Conservation (phyloP, 2,113 vertebrate genomes). For the Eptesicus fuscus region DNA sequence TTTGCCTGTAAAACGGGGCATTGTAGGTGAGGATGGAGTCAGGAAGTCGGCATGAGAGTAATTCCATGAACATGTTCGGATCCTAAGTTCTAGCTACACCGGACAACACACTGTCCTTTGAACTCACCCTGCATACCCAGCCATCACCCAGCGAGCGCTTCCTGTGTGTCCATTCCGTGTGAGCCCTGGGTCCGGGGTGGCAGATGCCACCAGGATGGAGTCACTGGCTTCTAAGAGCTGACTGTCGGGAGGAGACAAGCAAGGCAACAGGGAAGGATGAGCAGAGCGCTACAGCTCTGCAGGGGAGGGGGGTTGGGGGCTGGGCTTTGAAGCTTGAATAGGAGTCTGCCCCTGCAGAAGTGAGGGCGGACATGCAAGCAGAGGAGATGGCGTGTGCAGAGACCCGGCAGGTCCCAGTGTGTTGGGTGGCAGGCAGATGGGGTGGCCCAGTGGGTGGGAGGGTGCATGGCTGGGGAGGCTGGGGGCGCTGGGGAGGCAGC, state of each 20-base stretch:
- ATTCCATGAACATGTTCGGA: background rate
- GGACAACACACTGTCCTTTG: background rate
- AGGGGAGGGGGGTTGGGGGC: background rate
- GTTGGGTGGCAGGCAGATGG: background rate
- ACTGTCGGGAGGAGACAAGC: background rate
- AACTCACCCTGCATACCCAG: background rate
- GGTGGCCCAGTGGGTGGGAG: background rate
- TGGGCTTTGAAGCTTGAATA: background rate
- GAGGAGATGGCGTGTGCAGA: background rate
- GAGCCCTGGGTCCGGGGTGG: background rate
- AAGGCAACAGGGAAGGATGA: background rate
- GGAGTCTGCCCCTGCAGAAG: background rate
- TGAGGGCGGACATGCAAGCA: background rate
- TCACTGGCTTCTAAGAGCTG: background rate
- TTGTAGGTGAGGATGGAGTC: background rate
- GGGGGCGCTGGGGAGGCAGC: background rate
- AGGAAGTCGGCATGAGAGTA: background rate
- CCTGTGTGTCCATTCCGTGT: background rate
- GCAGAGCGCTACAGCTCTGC: accelerated
- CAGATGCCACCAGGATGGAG: background rate
- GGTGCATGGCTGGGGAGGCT: background rate
- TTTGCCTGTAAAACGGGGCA: background rate
- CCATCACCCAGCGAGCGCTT: background rate
- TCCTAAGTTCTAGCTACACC: background rate
- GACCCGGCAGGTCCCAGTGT: background rate